Evolutionary conservation across 2,797 vertebrate species (phyloP).

Genomic region (Cossypha dichroa): DNA sequence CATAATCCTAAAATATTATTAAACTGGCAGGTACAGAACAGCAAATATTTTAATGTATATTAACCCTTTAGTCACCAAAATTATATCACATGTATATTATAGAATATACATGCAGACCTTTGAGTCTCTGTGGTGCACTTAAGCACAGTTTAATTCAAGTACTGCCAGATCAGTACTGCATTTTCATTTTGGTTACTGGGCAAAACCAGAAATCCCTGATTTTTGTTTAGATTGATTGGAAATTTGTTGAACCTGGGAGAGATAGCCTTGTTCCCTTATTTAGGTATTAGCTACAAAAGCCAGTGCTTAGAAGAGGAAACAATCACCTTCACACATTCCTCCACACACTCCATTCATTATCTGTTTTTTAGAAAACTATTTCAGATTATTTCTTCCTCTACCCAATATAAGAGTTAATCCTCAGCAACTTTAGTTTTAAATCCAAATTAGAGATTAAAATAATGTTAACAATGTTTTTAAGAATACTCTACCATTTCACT

Average conservation of each 20-base stretch:
- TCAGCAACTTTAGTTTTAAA: background rate
- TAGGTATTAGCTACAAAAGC: background rate
- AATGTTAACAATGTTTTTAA: background rate
- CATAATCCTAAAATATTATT: conserved; percentile 71
- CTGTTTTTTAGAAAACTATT: background rate
- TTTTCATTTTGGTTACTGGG: background rate
- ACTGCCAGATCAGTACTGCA: background rate
- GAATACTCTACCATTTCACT: background rate
- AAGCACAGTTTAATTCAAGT: background rate
- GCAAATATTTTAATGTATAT: background rate
- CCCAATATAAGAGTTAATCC: background rate
- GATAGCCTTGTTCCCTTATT: background rate
- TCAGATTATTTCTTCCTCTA: background rate
- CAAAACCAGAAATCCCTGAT: background rate
- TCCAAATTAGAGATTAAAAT: background rate
- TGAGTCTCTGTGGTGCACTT: background rate
- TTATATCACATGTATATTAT: background rate
- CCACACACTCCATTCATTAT: rapidly evolving
- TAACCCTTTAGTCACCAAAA: background rate
- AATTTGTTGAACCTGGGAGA: background rate
- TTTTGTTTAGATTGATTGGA: background rate
- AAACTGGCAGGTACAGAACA: conserved; percentile 33
- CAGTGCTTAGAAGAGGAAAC: background rate
- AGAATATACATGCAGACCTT: background rate
- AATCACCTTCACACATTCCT: background rate